phyloP scores from a whole-genome alignment of 2,113 vertebrate species.

The Rynchops niger region DNA sequence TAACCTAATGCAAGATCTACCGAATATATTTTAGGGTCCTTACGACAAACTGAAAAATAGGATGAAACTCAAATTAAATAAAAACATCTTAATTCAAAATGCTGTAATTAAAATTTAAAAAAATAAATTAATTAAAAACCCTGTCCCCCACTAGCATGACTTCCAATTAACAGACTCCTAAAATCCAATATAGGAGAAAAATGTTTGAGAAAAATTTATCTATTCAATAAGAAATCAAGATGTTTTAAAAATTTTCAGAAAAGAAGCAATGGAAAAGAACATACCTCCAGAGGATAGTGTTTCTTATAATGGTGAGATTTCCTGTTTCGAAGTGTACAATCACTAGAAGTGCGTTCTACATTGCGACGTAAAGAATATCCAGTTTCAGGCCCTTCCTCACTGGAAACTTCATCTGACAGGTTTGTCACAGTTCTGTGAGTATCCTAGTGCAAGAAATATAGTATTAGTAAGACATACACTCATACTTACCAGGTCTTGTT shows the following conservation, averaged over 20 bases:
- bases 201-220: neutral
- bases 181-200: neutral
- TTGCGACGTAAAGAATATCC: constrained; percentile 81
- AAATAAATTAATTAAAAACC: neutral
- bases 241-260: neutral
- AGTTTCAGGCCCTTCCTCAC: constrained; percentile 91
- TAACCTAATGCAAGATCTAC: neutral
- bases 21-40: neutral
- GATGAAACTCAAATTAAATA: neutral
- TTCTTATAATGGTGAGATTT: constrained; percentile 92
- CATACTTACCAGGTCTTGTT: neutral
- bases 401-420: constrained; percentile 93
- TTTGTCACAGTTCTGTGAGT: constrained; percentile 73
- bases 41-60: neutral
- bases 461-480: neutral
- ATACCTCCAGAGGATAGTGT: constrained; percentile 88
- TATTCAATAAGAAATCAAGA: neutral
- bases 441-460: constrained; percentile 72
- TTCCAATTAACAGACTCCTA: neutral
- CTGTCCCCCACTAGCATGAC: neutral
- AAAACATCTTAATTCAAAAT: neutral
- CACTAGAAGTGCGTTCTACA: constrained; percentile 81
- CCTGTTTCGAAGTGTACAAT: constrained; percentile 85
- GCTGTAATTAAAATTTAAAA: neutral
- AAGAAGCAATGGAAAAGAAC: neutral